Percentiles rank a stretch among this genome's conserved stretches.
Conservation (phyloP, 2,888 invertebrate species). For the Bombylius discolor region DNA sequence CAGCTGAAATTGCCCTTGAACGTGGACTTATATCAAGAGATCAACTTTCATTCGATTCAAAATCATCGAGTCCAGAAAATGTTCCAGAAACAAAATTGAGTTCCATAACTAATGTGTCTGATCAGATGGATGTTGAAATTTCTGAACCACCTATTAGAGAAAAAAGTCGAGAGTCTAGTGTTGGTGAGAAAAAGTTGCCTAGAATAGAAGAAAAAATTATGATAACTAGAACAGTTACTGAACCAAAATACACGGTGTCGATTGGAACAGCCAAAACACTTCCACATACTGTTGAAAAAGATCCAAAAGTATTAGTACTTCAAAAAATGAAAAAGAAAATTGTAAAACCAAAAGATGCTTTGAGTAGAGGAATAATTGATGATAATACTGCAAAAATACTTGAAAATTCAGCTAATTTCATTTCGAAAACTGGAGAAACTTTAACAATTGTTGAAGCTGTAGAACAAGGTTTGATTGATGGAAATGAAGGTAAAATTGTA, state of each 20-base stretch:
- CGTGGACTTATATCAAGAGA: conserved; percentile 50
- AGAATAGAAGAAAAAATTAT: conserved; percentile 42
- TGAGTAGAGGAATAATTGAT: conserved; percentile 67
- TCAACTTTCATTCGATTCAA: conserved; percentile 23
- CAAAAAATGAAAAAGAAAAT: conserved; percentile 69
- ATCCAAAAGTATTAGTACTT: conserved; percentile 54
- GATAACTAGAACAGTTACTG: conserved; percentile 40
- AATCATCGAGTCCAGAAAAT: conserved; percentile 37
- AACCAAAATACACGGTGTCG: conserved; percentile 54
- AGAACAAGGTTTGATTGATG: conserved; percentile 53
- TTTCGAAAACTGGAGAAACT: conserved; percentile 44
- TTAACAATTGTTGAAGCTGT: conserved; percentile 67
- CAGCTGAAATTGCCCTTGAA: conserved; percentile 67
- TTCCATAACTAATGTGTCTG: not conserved
- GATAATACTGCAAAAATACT: conserved; percentile 58
- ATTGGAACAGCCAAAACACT: conserved; percentile 46
- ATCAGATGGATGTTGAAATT: not conserved
- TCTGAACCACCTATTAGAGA: conserved; percentile 10
- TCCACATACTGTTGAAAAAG: conserved; percentile 44
- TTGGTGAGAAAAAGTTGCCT: conserved; percentile 31
- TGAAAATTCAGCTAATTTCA: conserved; percentile 45
- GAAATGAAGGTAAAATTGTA: conserved; percentile 59
- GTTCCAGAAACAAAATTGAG: conserved; percentile 24
- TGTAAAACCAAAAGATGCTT: conserved; percentile 61
- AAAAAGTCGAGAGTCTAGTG: conserved; percentile 22